These are phyloP conservation scores for Aethina tumida DNA, from an alignment of 1,140 invertebrate genomes.

Conservation along the genomic window DNA sequence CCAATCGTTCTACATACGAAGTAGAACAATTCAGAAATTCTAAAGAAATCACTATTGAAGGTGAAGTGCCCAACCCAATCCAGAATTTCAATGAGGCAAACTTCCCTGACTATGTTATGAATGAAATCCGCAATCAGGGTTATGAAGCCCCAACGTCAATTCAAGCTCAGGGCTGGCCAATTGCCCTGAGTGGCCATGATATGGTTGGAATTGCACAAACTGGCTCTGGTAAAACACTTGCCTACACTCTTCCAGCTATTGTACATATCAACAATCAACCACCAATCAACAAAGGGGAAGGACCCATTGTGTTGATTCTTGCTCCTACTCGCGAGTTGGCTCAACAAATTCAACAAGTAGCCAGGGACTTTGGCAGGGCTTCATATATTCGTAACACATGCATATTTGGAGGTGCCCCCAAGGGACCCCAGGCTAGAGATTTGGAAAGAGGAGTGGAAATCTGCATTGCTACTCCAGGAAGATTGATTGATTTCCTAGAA, in stretches of 20 bases:
- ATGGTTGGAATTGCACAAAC: constrained; percentile 93
- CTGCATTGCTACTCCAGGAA: constrained; percentile 89
- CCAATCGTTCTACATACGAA: constrained; percentile 60
- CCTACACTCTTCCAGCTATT: constrained; percentile 72
- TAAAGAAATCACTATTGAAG: constrained; percentile 68
- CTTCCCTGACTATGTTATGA: constrained; percentile 70
- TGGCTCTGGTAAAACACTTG: constrained; percentile 80
- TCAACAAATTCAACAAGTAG: constrained; percentile 93
- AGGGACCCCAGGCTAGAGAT: constrained; percentile 75
- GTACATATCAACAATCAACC: constrained; percentile 90
- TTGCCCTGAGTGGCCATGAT: constrained; percentile 80
- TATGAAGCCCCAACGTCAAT: constrained; percentile 79
- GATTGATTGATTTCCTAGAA: constrained; percentile 93
- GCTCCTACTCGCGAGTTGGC: constrained; percentile 93
- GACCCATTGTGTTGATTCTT: constrained; percentile 82
- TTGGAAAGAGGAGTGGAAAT: constrained; percentile 86
- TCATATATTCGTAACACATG: constrained; percentile 82
- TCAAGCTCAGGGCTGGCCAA: constrained; percentile 83
- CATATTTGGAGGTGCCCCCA: constrained; percentile 92
- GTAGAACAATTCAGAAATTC: constrained; percentile 65
- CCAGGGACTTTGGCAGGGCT: constrained; percentile 75
- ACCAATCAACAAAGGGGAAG: constrained; percentile 70
- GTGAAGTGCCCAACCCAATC: constrained; percentile 56
- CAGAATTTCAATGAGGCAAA: constrained; percentile 69
- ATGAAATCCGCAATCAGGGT: constrained; percentile 58